phyloP scores from a whole-genome alignment of 2,113 vertebrate species.

The Nyctereutes procyonoides region DNA sequence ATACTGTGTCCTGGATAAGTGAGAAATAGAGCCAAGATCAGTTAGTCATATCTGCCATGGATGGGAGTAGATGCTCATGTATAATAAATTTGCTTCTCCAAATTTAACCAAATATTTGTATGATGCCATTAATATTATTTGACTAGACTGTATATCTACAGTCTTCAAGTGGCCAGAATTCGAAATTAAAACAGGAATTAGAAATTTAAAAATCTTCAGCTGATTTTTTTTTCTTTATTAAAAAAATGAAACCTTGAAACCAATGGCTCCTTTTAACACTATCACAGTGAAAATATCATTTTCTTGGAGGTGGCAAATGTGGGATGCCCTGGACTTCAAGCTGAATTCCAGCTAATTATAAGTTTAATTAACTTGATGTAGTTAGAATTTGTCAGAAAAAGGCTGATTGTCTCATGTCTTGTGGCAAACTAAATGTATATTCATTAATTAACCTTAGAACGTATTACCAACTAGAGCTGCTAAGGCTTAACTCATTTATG shows the following conservation, averaged over 20 bases:
- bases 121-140: background rate
- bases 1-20: background rate
- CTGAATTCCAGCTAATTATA: background rate
- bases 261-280: background rate
- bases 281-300: background rate
- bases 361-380: background rate
- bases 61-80: background rate
- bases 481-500: background rate
- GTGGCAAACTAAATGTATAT: background rate
- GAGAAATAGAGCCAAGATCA: background rate
- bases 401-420: background rate
- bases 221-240: background rate
- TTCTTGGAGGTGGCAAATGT: background rate
- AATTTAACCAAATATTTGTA: background rate
- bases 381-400: slow-evolving; percentile 12
- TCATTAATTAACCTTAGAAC: background rate
- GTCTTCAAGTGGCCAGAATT: background rate
- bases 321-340: background rate
- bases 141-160: background rate
- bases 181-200: background rate
- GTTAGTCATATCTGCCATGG: background rate
- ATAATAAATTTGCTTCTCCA: background rate
- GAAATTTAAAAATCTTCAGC: background rate
- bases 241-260: background rate
- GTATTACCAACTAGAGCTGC: background rate